Conservation (phyloP, 2,797 vertebrate species). For the Columba guinea region DNA sequence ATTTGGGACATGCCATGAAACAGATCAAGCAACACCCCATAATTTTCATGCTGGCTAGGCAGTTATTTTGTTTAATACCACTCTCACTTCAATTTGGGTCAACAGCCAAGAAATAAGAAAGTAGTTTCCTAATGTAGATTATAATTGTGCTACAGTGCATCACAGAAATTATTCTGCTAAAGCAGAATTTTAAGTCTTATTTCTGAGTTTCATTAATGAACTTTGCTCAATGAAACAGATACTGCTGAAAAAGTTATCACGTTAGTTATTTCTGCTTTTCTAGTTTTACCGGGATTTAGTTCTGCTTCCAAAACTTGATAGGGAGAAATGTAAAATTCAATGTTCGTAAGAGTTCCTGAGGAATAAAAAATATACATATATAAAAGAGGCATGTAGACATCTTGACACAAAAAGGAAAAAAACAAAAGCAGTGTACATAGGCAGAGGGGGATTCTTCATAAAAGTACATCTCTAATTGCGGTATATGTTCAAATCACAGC, state of each 20-base stretch:
- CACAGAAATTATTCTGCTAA: background rate
- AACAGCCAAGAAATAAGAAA: background rate
- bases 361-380: background rate
- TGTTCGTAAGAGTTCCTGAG: slow-evolving; percentile 78
- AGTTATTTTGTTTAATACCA: background rate
- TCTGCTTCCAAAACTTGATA: slow-evolving; percentile 69
- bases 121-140: background rate
- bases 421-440: background rate
- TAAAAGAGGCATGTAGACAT: background rate
- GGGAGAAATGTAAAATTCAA: slow-evolving; percentile 81
- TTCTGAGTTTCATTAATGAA: background rate
- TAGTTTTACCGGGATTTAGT: slow-evolving; percentile 73
- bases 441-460: background rate
- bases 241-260: background rate
- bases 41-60: background rate
- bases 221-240: background rate
- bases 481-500: background rate
- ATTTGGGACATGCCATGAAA: background rate
- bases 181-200: background rate
- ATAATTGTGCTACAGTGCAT: background rate
- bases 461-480: background rate
- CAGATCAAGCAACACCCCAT: background rate
- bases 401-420: background rate
- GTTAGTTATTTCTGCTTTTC: background rate
- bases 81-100: background rate